phyloP scores from a whole-genome alignment of 1,140 invertebrate genomes.

The Drosophila parabipectinata region DNA sequence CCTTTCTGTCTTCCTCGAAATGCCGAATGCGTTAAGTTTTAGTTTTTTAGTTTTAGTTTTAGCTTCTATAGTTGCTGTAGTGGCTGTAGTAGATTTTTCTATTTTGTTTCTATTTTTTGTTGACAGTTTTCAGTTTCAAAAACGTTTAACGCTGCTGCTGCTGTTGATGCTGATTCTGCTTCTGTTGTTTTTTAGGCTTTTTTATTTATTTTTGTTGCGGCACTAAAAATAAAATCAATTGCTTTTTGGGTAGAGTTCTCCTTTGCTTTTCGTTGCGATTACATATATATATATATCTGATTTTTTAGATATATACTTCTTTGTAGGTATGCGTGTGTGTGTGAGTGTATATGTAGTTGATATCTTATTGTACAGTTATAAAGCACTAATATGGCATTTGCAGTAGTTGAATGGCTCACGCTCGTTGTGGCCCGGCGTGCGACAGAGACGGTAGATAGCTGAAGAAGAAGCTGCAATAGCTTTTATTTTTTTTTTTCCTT shows the following conservation, averaged over 20 bases:
- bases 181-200: conserved; percentile 42
- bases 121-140: conserved; percentile 54
- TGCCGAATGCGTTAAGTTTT: conserved; percentile 39
- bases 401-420: conserved; percentile 41
- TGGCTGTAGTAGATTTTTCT: conserved; percentile 16
- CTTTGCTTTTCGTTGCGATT: conserved; percentile 31
- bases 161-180: conserved; percentile 25
- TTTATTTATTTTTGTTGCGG: conserved; percentile 47
- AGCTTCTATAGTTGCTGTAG: conserved; percentile 33
- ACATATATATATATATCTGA: conserved; percentile 17
- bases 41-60: conserved; percentile 10
- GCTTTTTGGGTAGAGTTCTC: conserved; percentile 52
- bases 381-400: conserved; percentile 79
- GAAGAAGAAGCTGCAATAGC: conserved; percentile 34
- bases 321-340: conserved; percentile 14
- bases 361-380: conserved; percentile 79
- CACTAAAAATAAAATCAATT: conserved; percentile 79
- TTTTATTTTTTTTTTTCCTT: conserved; percentile 1
- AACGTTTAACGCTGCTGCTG: conserved; percentile 49
- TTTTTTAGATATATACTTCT: conserved; percentile 19
- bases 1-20: conserved; percentile 32
- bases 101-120: conserved; percentile 31
- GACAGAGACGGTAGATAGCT: conserved; percentile 53
- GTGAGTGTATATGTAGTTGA: conserved; percentile 21
- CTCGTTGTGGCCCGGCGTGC: conserved; percentile 59